Base-by-base conservation (phyloP, 2,113 vertebrate genomes). In the Athene cunicularia region DNA sequence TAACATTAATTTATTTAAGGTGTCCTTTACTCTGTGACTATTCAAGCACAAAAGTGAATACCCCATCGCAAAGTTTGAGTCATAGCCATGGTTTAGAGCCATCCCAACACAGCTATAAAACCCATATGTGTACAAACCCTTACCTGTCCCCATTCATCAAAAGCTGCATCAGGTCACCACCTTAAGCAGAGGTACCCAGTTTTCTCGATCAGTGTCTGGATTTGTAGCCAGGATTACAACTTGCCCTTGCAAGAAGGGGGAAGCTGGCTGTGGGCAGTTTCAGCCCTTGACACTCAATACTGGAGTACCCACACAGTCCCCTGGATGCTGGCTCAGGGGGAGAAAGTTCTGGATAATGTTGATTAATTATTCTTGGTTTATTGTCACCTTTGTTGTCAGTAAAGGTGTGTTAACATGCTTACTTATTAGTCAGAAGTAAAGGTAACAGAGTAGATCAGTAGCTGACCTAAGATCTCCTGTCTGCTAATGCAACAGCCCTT, bases 1-100 rank as follows among this genome's bases (percentile, higher is more conserved):
- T 81, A 58, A 80, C 67, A 75, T 81, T 58, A 28, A 56, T 88
- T 95, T 93, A 16, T 88, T 97, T 92, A 80, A 86, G 49, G 49
- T 64, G 72, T 2, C 37, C 15, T n/a, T 90, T 72, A 32, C 49
- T 89, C 62, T 76, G 45, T 39, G 35, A 72, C 33, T 68, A 33
- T 70, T 82, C 45, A 84, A 75, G 45, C 22, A 79, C 37, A 43
- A 73, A 88, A 43, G 30, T 21, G 47, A 58, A 63, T 87, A 30
- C 45, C 37, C 16, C 33, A 33, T 41, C 56, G 66, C 70, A 95
- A 89, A 91, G 53, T 22, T 56, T 10, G 7, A 80, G n/a, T 72
- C 56, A 43, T 3, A 30, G 28, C 71, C 67, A 72, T 11, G 8
- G 8, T 59, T 83, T 64, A 77, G 55, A 70, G 32, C n/a, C 33